Evolutionary conservation across 1,140 invertebrate genomes (phyloP).

Genomic region (Cephus cinctus): DNA sequence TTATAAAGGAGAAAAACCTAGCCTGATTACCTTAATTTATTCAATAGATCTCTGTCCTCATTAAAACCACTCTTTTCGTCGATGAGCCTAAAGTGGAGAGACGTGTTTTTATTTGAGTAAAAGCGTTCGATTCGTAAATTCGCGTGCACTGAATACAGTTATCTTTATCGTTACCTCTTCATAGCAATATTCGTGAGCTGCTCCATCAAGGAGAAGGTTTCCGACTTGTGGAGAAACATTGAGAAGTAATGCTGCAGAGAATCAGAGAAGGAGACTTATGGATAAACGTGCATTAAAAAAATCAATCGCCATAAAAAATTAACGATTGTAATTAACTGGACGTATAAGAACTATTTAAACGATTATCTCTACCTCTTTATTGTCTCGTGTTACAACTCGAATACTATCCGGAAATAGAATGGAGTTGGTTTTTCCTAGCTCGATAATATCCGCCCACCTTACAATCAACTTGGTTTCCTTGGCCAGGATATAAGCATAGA

Average conservation of each 20-base stretch:
- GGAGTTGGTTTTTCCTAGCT: conserved; percentile 73
- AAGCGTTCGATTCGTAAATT: too few relatives aligned
- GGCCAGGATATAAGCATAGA: conserved; percentile 93
- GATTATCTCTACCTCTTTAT: conserved; percentile 60
- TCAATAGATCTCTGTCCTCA: conserved; percentile 79
- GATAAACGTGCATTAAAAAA: too few relatives aligned
- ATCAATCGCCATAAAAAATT: background rate
- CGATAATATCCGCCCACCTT: conserved; percentile 78
- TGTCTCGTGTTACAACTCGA: conserved; percentile 77
- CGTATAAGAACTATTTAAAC: too few relatives aligned
- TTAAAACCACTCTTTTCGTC: conserved; percentile 83
- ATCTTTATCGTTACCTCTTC: conserved; percentile 82
- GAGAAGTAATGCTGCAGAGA: conserved; percentile 79
- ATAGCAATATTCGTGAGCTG: conserved; percentile 96
- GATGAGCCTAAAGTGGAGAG: conserved; percentile 75
- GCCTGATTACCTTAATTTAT: conserved; percentile 70
- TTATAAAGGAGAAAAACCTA: conserved; percentile 7
- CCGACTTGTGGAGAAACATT: conserved; percentile 84
- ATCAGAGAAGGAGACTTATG: too few relatives aligned
- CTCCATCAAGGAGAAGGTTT: conserved; percentile 90
- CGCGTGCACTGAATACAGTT: too few relatives aligned
- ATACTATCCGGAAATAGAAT: conserved; percentile 86
- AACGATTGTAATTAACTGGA: too few relatives aligned
- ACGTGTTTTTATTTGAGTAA: too few relatives aligned
- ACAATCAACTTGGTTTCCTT: conserved; percentile 86